Base-by-base conservation (phyloP, 2,113 vertebrate genomes). In the Leptocoma aspasia region DNA sequence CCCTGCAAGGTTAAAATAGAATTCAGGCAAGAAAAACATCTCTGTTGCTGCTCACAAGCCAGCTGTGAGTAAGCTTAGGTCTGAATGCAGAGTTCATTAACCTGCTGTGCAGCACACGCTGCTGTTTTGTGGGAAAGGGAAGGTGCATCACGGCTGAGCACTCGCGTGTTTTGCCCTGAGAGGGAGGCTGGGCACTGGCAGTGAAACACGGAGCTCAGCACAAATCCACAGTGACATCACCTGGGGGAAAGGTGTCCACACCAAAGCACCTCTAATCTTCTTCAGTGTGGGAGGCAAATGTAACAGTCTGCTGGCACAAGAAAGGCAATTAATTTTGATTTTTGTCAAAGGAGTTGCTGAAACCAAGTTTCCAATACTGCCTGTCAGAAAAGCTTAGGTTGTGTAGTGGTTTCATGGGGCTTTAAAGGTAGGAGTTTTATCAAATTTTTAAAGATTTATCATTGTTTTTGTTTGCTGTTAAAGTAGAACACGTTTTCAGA, bases 91-190 rank as follows among this genome's bases (percentile, higher is more conserved):
- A 28, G 75, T 1, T 7, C 15, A 8, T n/a, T 31, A 14, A 37
- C 31, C 23, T 9, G 44, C 47, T 45, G 13, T 47, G 52, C 78
- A 27, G 12, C 10, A 7, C 7, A 1, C 0, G 0, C 33, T 77
- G 39, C n/a, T 2, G 7, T 53, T 56, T 12, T 17, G 1, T 20
- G 49, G 75, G 3, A 23, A 53, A 57, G 26, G 87, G n/a, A 31
- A 72, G 47, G 59, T 15, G 60, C 15, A 42, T 31, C 68, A 18
- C 1, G 0, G 21, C 18, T 8, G 24, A 52, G 64, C 17, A 20
- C 7, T 9, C 1, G 1, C 1, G 3, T 20, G 0, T 30, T 71
- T 44, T 30, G 52, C 3, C 1, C 56, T 47, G 23, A 1, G 1
- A 16, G 39, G 31, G 42, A 56, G 47, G 14, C 52, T 54, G 47